Evolutionary conservation across 1,140 invertebrate species (phyloP).

Genomic region (Neomicropteryx cornuta): DNA sequence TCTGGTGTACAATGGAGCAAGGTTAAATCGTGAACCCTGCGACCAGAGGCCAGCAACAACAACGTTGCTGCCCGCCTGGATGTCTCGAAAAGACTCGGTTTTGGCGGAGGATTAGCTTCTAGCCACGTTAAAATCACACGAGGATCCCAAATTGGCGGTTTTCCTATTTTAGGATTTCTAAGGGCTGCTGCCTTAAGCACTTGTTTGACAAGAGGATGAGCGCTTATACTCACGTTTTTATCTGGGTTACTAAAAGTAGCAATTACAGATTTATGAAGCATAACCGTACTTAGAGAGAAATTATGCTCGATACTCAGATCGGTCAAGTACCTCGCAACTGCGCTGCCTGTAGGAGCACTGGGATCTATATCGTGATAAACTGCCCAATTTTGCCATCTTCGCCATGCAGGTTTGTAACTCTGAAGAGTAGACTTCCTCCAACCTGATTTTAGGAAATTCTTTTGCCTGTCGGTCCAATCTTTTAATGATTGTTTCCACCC

Average conservation of each 20-base stretch:
- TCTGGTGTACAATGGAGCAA: too few species aligned
- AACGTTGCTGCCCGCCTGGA: too few species aligned
- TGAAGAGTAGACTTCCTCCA: slow-evolving; percentile 15
- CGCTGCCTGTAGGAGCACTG: slow-evolving; percentile 6
- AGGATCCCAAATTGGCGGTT: too few species aligned
- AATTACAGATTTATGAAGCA: slow-evolving; percentile 20
- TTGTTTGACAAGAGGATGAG: too few species aligned
- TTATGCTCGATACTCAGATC: slow-evolving; percentile 11
- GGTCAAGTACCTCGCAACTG: slow-evolving; percentile 17
- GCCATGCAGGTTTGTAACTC: slow-evolving; percentile 14
- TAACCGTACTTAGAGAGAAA: slow-evolving; percentile 16
- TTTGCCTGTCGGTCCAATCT: slow-evolving; percentile 3
- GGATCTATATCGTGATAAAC: slow-evolving; percentile 6
- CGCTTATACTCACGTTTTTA: too few species aligned
- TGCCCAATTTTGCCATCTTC: slow-evolving; percentile 14
- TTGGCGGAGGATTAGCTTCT: too few species aligned
- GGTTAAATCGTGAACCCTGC: too few species aligned
- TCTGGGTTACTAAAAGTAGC: slow-evolving; percentile 15
- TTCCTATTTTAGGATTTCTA: too few species aligned
- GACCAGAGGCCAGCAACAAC: too few species aligned
- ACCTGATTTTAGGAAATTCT: slow-evolving; percentile 6
- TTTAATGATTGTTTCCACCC: slow-evolving; percentile 10
- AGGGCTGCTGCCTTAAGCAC: too few species aligned
- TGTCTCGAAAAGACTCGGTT: too few species aligned
- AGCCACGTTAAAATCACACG: too few species aligned